Evolutionary conservation across 1,140 invertebrate species (phyloP), one percentile per base, ranked within the genome.

Genomic region (Andricus grossulariae): DNA sequence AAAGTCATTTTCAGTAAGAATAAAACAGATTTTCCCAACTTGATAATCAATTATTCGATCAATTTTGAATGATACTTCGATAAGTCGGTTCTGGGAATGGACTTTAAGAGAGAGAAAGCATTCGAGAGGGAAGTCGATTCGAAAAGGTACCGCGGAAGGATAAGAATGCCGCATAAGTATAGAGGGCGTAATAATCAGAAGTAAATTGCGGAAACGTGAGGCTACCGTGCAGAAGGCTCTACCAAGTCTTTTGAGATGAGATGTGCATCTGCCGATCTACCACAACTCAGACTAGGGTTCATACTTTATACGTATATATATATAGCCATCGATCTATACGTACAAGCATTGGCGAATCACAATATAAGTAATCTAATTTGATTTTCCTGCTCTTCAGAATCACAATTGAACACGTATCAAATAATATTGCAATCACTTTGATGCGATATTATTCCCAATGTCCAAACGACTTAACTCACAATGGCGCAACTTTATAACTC

Each of bases 201-300:
- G 89, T 85, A 92, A 92, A 92, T 92, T 92, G 89, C 89, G 78
- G 83, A 85, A 86, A 91, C 90, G 90, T 92, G 91, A 91, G 85
- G 91, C 91, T 91, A 92, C 91, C 89, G 90, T 90, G 85, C 83
- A 85, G 84, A 78, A 82, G 81, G 79, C 66, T 81, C 77, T 21
- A 18, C 60, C 60, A n/a, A 39, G 60, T 66, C 39, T 45, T 32
- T 66, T 32, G 57, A 79, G 71, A 54, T 66, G 74, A 73, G 60
- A 60, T 32, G 50, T 71, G 71, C 71, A 71, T 73, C 49, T 73
- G 51, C 32, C 21, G 16, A 55, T 73, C 50, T 39, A 50, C 51
- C 60, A 66, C 32, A 66, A 39, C 25, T 39, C 60, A 11, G 55
- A 10, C 55, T 57, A 57, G 21, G 55, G 55, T 25, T 18, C 39